Conservation (phyloP, 1,140 invertebrate species). For the Brachionus plicatilis region DNA sequence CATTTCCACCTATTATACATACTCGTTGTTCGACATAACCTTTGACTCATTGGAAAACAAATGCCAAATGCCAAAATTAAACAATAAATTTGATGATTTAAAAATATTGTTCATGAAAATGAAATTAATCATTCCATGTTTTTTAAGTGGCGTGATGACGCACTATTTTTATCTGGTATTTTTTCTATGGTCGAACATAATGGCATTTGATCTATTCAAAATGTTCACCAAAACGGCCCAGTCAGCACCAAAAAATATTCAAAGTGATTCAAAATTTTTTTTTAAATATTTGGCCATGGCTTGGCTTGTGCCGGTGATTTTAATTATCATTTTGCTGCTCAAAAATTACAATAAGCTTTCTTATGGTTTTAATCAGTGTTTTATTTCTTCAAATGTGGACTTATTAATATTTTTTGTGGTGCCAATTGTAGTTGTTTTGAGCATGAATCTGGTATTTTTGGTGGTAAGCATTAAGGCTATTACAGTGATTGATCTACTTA, state of each 20-base stretch:
- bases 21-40: not conserved
- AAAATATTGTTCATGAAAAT: not conserved
- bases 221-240: not conserved
- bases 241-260: not conserved
- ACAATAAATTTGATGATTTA: not conserved
- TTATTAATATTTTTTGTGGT: not conserved
- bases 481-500: not conserved
- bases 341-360: not conserved
- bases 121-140: not conserved
- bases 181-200: conserved; percentile 24
- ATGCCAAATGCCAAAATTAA: not conserved
- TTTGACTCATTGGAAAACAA: not conserved
- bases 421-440: not conserved
- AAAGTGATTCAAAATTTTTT: not conserved
- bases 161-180: conserved; percentile 34
- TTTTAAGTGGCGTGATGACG: not conserved
- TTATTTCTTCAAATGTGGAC: conserved; percentile 6
- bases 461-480: not conserved
- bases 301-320: not conserved
- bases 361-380: conserved; percentile 7
- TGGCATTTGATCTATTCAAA: conserved; percentile 10
- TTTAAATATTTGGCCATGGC: not conserved
- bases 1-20: not conserved
- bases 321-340: not conserved
- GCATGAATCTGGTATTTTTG: conserved; percentile 2